A percentile compares a stretch with the other conserved stretches of the same genome.
These are phyloP conservation scores for Montipora capricornis DNA, from an alignment of 64 coral and sea anemone genomes.

Conservation along the genomic window DNA sequence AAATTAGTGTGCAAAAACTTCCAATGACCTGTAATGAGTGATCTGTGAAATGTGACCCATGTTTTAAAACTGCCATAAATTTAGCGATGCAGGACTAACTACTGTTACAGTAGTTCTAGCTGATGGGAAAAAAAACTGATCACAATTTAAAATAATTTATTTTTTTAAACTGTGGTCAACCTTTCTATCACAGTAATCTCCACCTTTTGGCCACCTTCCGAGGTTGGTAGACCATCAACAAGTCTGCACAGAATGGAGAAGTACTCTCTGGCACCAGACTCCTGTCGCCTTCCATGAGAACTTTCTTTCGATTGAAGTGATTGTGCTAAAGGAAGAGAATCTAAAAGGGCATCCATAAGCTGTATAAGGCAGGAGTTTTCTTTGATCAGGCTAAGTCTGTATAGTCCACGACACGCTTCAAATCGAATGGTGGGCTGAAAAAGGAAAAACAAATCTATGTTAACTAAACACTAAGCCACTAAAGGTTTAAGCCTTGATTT, in stretches of 20 bases:
- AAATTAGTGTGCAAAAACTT: too few relatives aligned
- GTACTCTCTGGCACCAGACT: slow-evolving; percentile 87
- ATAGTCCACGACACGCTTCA: slow-evolving; percentile 96
- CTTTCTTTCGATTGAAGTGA: slow-evolving; percentile 80
- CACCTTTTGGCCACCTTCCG: slow-evolving; percentile 60
- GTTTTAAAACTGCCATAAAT: too few relatives aligned
- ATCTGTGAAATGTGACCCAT: too few relatives aligned
- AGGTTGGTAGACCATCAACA: slow-evolving; percentile 88
- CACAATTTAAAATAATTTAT: too few relatives aligned
- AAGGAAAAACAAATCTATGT: neutral
- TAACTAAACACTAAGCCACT: too few relatives aligned
- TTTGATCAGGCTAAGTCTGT: slow-evolving; percentile 94
- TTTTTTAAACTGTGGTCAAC: neutral
- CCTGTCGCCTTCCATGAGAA: slow-evolving; percentile 58
- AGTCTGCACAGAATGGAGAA: slow-evolving; percentile 89
- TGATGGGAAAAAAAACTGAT: too few relatives aligned
- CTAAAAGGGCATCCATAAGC: slow-evolving; percentile 92
- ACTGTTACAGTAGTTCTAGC: too few relatives aligned
- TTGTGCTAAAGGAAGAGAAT: slow-evolving; percentile 89
- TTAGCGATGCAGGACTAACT: too few relatives aligned
- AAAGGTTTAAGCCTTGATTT: neutral
- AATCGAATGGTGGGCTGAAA: slow-evolving; percentile 85
- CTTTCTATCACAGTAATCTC: neutral
- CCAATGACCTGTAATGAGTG: too few relatives aligned
- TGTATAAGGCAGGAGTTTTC: slow-evolving; percentile 92